Conservation (phyloP, 1,140 invertebrate species). For the Atta colombica region DNA sequence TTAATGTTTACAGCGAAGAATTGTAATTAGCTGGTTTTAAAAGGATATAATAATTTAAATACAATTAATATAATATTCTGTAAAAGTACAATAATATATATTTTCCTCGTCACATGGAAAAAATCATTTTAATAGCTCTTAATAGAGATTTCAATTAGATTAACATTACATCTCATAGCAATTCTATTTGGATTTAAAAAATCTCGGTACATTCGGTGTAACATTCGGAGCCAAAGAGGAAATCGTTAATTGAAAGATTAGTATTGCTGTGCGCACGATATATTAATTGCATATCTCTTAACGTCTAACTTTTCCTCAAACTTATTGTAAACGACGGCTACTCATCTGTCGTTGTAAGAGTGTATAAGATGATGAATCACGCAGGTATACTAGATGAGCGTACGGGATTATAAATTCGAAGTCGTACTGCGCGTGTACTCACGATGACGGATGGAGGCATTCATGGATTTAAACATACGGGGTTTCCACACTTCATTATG, state of each 20-base stretch:
- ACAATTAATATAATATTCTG: neutral
- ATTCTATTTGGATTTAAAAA: neutral
- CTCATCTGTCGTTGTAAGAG: constrained; percentile 60
- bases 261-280: constrained; percentile 25
- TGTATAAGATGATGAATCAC: constrained; percentile 72
- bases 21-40: neutral
- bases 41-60: neutral
- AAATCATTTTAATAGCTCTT: neutral
- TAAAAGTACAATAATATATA: neutral
- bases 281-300: constrained; percentile 44
- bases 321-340: constrained; percentile 47
- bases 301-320: constrained; percentile 43
- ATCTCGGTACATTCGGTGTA: neutral
- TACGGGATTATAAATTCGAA: constrained; percentile 74
- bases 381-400: constrained; percentile 57
- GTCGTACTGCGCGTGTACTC: constrained; percentile 35
- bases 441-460: constrained; percentile 71
- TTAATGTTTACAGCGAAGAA: neutral
- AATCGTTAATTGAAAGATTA: constrained; percentile 46
- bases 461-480: constrained; percentile 58
- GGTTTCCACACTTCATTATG: constrained; percentile 79
- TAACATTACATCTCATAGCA: neutral
- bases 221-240: neutral
- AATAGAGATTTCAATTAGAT: neutral
- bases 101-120: neutral